Conservation (phyloP, 2,113 vertebrate species). For the Trogon surrucura region DNA sequence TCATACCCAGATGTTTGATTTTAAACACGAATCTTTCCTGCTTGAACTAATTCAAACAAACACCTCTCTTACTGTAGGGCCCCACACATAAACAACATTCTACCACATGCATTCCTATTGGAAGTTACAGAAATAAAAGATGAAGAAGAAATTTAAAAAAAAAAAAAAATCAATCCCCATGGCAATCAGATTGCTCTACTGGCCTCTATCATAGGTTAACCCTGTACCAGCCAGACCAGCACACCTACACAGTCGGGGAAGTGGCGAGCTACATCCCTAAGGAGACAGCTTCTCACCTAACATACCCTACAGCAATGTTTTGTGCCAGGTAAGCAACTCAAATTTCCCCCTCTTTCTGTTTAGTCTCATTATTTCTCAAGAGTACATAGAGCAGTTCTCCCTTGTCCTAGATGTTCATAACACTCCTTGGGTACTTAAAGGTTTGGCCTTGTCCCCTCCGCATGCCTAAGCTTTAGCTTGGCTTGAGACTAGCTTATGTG, state of each 20-base stretch:
- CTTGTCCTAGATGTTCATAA: neutral
- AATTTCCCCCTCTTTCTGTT: neutral
- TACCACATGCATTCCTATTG: neutral
- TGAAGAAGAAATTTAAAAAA: neutral
- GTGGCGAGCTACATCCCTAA: neutral
- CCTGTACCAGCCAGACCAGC: neutral
- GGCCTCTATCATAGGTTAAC: neutral
- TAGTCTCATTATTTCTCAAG: neutral
- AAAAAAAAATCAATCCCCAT: neutral
- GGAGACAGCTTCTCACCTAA: neutral
- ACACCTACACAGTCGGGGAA: accelerated
- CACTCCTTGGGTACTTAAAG: neutral
- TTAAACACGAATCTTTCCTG: slow-evolving; percentile 34
- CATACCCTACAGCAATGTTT: neutral
- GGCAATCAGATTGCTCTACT: neutral
- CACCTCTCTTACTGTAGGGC: slow-evolving; percentile 27
- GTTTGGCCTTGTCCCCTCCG: neutral
- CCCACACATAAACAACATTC: neutral
- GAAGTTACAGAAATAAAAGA: neutral
- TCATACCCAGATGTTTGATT: slow-evolving; percentile 23
- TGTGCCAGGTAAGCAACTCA: neutral
- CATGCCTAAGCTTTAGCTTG: neutral
- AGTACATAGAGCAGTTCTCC: neutral
- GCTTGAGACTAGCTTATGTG: neutral
- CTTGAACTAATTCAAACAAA: slow-evolving; percentile 65